phyloP scores from a whole-genome alignment of 1,140 invertebrate genomes.

The Paraescarpia echinospica region DNA sequence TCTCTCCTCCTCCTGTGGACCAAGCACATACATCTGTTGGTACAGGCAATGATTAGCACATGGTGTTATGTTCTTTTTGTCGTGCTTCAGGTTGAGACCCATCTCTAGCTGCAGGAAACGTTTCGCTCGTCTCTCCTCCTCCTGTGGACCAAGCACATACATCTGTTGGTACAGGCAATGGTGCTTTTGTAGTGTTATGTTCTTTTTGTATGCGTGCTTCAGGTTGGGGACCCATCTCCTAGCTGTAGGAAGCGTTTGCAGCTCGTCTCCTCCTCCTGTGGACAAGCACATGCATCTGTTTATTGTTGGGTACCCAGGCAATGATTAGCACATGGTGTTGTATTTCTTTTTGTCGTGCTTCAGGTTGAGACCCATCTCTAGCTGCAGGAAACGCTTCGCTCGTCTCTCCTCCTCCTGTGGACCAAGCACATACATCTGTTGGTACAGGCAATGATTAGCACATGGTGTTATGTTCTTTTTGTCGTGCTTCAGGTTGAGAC shows the following conservation, averaged over 20 bases:
- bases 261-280: slow-evolving; percentile 48
- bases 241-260: slow-evolving; percentile 71
- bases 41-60: background rate
- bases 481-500: slow-evolving; percentile 86
- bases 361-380: slow-evolving; percentile 96
- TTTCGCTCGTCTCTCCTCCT: slow-evolving; percentile 45
- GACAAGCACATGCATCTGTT: background rate
- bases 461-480: slow-evolving; percentile 72
- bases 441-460: background rate
- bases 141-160: slow-evolving; percentile 34
- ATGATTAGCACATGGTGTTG: too few relatives aligned
- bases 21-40: background rate
- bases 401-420: slow-evolving; percentile 48
- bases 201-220: slow-evolving; percentile 75
- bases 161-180: background rate
- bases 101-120: slow-evolving; percentile 86
- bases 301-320: too few relatives aligned
- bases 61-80: slow-evolving; percentile 74
- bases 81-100: slow-evolving; percentile 91
- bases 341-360: slow-evolving; percentile 79
- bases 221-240: slow-evolving; percentile 98
- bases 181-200: slow-evolving; percentile 65
- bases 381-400: slow-evolving; percentile 68
- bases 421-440: background rate
- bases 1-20: slow-evolving; percentile 47